Evolutionary conservation across 2,888 invertebrate genomes (phyloP).

Genomic region (Cerceris rybyensis): DNA sequence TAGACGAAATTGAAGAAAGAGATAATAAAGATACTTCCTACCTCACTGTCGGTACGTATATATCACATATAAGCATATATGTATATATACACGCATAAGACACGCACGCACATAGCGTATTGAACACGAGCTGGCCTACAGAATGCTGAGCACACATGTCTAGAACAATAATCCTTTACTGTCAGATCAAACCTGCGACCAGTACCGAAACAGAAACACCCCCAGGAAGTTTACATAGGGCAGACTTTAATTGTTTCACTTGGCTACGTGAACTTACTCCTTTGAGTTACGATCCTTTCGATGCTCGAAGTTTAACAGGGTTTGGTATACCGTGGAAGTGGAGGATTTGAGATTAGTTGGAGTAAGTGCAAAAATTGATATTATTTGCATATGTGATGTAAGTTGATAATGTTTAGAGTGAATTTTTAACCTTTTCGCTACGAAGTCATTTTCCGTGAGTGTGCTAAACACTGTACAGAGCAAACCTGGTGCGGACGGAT

Average conservation of each 20-base stretch:
- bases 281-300: neutral
- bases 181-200: constrained; percentile 14
- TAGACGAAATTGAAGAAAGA: neutral
- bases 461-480: too few relatives aligned
- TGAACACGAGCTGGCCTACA: constrained; percentile 23
- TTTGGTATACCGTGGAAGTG: too few relatives aligned
- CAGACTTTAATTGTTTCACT: neutral
- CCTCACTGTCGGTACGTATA: neutral
- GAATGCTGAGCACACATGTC: constrained; percentile 29
- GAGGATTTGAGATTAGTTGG: too few relatives aligned
- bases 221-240: neutral
- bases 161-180: constrained; percentile 17
- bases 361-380: too few relatives aligned
- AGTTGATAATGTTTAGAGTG: too few relatives aligned
- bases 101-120: constrained; percentile 14
- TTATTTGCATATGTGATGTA: too few relatives aligned
- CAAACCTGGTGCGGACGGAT: too few relatives aligned
- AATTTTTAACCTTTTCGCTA: too few relatives aligned
- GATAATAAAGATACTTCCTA: neutral
- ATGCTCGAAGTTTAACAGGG: neutral
- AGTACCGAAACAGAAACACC: neutral
- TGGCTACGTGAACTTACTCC: neutral
- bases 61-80: neutral
- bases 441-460: too few relatives aligned
- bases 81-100: constrained; percentile 6